Evolutionary conservation across 1,140 invertebrate species (phyloP), one percentile per base, ranked within the genome.

Genomic region (Brachionus koreanus): DNA sequence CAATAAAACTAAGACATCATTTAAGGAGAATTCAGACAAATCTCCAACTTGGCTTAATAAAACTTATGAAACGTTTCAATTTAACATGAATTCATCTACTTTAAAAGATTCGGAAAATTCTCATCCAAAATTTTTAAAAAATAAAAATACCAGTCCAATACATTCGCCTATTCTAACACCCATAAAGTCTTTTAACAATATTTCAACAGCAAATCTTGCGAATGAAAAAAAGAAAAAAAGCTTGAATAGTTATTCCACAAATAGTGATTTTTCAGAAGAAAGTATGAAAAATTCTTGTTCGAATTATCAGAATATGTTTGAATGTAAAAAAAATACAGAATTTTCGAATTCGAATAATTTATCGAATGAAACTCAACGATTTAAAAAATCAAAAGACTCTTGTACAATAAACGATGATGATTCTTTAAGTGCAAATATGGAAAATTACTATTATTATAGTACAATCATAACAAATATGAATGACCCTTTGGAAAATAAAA

Each of bases 381-480:
- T 1, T 29, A 65, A 2, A 9, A 65, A 65, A 16, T 6, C 25
- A 29, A 74, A 74, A 74, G 39, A 74, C 3, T 33, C 39, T 13
- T 35, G 3, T 65, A 9, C 13, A 1, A 7, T 16, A 29, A 79
- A 37, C 23, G 76, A 79, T 43, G 76, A 79, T 39, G 76, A 79
- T 12, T n/a, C 16, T 23, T 57, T 29, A 37, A 61, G 61, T 61
- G 25, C 49, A 33, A 42, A 61, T 23, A 79, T 61, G 61, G 5
- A 19, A 42, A 79, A 42, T 43, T 79, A 79, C 29, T 33, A 79
- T 23, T 79, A 79, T 61, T 79, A 79, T 65, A 79, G 76, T 35
- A 57, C 57, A 39, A 79, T 79, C 13, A 35, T 79, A 61, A 61
- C n/a, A 5, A 79, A 37, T 39, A 61, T 79, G 39, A 79, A 29